Evolutionary conservation across 2,888 invertebrate species (phyloP), one percentile per base, ranked within the genome.

Genomic region (Perithous albicinctus): DNA sequence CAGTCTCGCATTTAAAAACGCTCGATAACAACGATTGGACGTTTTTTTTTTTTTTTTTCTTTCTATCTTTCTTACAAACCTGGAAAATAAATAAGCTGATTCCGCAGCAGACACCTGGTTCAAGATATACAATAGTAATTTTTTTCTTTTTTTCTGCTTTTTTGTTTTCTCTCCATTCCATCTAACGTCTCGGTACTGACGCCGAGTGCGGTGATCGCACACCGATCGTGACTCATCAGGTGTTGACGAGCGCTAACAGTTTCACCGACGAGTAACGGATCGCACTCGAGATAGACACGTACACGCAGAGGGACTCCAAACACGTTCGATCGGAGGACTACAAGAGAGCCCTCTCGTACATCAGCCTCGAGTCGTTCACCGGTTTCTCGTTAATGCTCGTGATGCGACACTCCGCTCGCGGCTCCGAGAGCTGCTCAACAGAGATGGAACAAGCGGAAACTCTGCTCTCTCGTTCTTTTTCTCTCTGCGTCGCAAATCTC

Each of bases 251-350:
- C 59, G 32, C 59, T 15, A 59, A 32, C 59, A 59, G 59, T 59
- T 59, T 59, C 59, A 15, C 32, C 59, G 59, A 59, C 59, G 59
- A 59, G 59, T 59, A 59, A 59, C 59, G 59, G 59, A 59, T 32
- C 35, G 59, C 59, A 59, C 59, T 59, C 18, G 59, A 32, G 59
- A 59, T 32, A 59, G 18, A 59, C 59, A 59, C 59, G 32, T 59
- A 59, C 59, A 59, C 32, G 32, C 56, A n/a, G 56, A 56, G n/a
- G 32, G 6, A 56, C n/a, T 32, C n/a, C 32, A 32, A 6, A 59
- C 15, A 59, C 32, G 10, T 5, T n/a, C 6, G 54, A 26, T 56
- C 15, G 32, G 15, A 56, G 12, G n/a, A n/a, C n/a, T 56, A 59
- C 59, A 18, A 59, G 32, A 59, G 56, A 56, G 15, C 26, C 12